Percentiles rank a stretch among this genome's conserved stretches.
Conservation (phyloP, 2,797 vertebrate genomes). For the Halcyon smyrnensis region DNA sequence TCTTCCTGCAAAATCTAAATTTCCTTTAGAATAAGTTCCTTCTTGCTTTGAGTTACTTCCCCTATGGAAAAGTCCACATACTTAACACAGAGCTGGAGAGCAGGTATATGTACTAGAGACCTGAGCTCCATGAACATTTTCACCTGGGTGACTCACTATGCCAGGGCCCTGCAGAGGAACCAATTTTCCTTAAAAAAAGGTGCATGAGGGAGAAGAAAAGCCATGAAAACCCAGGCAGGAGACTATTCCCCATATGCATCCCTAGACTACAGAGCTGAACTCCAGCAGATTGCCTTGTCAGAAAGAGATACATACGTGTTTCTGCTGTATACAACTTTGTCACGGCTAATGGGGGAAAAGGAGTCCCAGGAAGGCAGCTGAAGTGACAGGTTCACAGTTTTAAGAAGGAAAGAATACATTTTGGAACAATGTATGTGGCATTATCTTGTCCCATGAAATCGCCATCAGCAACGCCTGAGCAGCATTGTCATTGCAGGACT, state of each 20-base stretch:
- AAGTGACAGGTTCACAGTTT: not conserved
- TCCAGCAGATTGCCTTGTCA: not conserved
- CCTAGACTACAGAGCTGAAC: not conserved
- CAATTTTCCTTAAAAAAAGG: not conserved
- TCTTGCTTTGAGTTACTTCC: not conserved
- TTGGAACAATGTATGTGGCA: not conserved
- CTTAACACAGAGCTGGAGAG: not conserved
- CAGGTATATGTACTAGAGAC: not conserved
- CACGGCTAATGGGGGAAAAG: not conserved
- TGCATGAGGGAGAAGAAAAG: not conserved
- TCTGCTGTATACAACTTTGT: not conserved
- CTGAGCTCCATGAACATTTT: not conserved
- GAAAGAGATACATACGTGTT: not conserved
- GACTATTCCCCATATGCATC: not conserved
- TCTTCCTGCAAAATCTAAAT: not conserved
- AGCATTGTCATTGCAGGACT: not conserved
- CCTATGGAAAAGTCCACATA: not conserved
- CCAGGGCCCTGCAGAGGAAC: not conserved
- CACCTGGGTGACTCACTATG: not conserved
- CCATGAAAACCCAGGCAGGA: not conserved
- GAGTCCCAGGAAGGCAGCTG: not conserved
- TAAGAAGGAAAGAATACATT: not conserved
- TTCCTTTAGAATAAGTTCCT: not conserved
- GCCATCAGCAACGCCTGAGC: not conserved
- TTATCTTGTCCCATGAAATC: constrained; percentile 4